Evolutionary conservation across 2,888 invertebrate species (phyloP).

Genomic region (Deilephila porcellus): DNA sequence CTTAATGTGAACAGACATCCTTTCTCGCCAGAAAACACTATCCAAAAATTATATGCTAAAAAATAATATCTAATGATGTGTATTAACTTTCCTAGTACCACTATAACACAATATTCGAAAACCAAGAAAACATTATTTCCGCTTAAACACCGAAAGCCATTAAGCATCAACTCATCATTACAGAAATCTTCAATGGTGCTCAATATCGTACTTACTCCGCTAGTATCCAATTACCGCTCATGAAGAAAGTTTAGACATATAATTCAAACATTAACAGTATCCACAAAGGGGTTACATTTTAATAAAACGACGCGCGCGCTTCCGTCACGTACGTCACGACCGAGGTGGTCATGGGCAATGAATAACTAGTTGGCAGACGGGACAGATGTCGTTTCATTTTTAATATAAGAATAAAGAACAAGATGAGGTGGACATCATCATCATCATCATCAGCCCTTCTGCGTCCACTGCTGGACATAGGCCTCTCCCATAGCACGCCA

Average conservation of each 20-base stretch:
- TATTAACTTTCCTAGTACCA: too few species aligned
- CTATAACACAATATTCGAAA: too few species aligned
- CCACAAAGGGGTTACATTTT: conserved; percentile 59
- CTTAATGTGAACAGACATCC: too few species aligned
- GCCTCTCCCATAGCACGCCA: too few species aligned
- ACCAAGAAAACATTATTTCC: too few species aligned
- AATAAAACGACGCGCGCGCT: conserved; percentile 59
- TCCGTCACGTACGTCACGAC: conserved; percentile 70
- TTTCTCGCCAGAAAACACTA: too few species aligned
- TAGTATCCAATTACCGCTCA: background rate
- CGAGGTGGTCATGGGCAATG: conserved; percentile 60
- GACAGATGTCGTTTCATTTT: conserved; percentile 12
- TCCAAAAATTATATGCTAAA: too few species aligned
- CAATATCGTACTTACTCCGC: background rate
- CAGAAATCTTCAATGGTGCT: background rate
- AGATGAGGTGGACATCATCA: too few species aligned
- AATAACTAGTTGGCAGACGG: conserved; percentile 39
- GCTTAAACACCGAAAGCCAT: too few species aligned
- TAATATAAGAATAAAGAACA: background rate
- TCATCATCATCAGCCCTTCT: too few species aligned
- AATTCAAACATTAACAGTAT: conserved; percentile 55
- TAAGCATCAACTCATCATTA: background rate
- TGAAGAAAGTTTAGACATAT: conserved; percentile 28
- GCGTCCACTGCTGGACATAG: too few species aligned
- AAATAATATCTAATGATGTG: too few species aligned